These are phyloP conservation scores for Probosciger aterrimus DNA, from an alignment of 2,113 vertebrate genomes.

Conservation along the genomic window DNA sequence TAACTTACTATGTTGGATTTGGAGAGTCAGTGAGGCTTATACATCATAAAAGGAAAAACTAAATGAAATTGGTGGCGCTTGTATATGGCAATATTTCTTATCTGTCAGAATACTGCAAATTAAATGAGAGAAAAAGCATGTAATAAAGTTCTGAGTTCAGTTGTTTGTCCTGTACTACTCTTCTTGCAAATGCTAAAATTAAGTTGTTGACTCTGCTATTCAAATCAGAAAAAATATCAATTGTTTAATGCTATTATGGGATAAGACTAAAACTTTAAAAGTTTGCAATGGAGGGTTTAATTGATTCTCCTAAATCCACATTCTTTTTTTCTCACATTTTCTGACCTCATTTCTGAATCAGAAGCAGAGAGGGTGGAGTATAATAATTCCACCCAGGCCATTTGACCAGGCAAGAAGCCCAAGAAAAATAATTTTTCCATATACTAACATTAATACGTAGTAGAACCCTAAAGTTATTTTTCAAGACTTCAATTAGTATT, in stretches of 20 bases:
- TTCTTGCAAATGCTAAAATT: not conserved
- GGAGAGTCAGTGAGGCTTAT: not conserved
- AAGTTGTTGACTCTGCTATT: not conserved
- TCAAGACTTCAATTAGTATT: not conserved
- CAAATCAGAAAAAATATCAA: not conserved
- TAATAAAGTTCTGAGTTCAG: not conserved
- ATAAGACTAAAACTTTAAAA: not conserved
- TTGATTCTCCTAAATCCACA: not conserved
- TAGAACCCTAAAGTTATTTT: constrained; percentile 21
- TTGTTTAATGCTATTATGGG: not conserved
- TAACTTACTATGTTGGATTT: not conserved
- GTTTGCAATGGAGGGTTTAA: not conserved
- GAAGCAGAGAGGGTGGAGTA: constrained; percentile 35
- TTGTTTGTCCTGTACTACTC: not conserved
- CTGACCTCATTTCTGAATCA: constrained; percentile 56
- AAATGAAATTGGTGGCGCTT: not conserved
- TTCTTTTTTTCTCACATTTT: constrained; percentile 19
- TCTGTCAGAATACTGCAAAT: not conserved
- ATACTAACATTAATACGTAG: constrained; percentile 15
- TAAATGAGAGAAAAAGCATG: not conserved
- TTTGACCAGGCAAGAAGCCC: constrained; percentile 50
- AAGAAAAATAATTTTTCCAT: constrained; percentile 34
- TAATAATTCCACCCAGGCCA: constrained; percentile 18
- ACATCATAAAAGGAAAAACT: not conserved
- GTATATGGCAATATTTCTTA: not conserved